A percentile compares a stretch with the other conserved stretches of the same genome.
Evolutionary conservation across 2,113 vertebrate species (phyloP).

Genomic region (Mixornis gularis): DNA sequence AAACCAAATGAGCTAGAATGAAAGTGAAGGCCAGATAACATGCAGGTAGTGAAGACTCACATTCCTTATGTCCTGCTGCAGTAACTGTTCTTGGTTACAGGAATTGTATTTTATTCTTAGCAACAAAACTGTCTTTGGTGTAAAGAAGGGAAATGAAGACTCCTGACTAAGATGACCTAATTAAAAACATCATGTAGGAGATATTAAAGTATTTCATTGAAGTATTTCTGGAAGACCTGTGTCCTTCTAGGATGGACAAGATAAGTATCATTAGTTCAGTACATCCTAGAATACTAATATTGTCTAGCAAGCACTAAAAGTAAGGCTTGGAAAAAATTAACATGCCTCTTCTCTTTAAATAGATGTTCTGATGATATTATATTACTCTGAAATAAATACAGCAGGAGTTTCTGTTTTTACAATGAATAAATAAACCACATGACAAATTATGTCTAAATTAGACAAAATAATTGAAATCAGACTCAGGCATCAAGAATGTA

Average conservation of each 20-base stretch:
- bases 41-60: not conserved
- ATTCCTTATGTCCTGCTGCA: not conserved
- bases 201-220: not conserved
- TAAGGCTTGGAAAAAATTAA: not conserved
- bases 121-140: not conserved
- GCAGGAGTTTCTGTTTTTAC: not conserved
- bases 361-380: not conserved
- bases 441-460: not conserved
- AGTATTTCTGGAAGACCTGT: not conserved
- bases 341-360: not conserved
- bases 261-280: not conserved
- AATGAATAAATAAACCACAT: accelerated
- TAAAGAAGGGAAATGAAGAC: not conserved
- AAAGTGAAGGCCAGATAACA: not conserved
- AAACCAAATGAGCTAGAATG: not conserved
- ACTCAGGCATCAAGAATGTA: not conserved
- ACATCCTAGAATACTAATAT: not conserved
- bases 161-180: not conserved
- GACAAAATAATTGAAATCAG: not conserved
- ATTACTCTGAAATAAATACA: not conserved
- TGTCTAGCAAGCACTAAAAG: not conserved
- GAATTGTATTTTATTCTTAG: not conserved
- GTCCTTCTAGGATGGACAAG: not conserved
- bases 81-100: not conserved
- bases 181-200: not conserved